Evolutionary conservation across 2,888 invertebrate species (phyloP).

Genomic region (Acleris emargana): DNA sequence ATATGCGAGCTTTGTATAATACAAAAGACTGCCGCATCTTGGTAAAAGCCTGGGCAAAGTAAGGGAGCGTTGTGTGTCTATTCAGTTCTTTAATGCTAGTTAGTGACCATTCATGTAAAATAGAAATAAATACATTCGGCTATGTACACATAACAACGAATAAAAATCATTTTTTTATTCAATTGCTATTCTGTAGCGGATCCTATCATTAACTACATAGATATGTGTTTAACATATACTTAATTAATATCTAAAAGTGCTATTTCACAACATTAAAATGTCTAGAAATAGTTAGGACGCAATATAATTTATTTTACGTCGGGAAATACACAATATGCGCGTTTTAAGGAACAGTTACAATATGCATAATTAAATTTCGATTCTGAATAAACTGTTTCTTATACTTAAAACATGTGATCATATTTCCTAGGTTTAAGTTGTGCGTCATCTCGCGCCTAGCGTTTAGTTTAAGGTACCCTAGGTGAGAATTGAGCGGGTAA

Average conservation of each 20-base stretch:
- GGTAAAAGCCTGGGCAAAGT: too few species aligned
- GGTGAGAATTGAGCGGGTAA: conserved; percentile 54
- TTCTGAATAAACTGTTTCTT: conserved; percentile 46
- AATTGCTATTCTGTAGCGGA: background rate
- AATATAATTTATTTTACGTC: conserved; percentile 8
- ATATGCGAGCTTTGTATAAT: too few species aligned
- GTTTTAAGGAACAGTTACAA: conserved; percentile 35
- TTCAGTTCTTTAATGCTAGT: too few species aligned
- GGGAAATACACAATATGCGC: conserved; percentile 28
- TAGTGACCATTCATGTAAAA: too few species aligned
- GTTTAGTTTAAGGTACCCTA: conserved; percentile 47
- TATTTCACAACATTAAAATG: conserved; percentile 4
- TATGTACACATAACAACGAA: background rate
- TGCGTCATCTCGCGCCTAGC: conserved; percentile 45
- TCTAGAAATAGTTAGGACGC: conserved; percentile 1
- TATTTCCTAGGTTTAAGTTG: conserved; percentile 54
- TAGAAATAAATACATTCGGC: background rate
- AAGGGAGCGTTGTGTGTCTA: too few species aligned
- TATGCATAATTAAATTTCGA: conserved; percentile 24
- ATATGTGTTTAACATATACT: background rate
- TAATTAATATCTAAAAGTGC: background rate
- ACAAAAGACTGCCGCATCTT: too few species aligned
- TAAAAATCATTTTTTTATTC: background rate
- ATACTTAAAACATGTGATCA: conserved; percentile 65
- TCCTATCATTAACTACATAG: background rate